A percentile compares a stretch with the other conserved stretches of the same genome.
phyloP scores from a whole-genome alignment of 2,888 invertebrate genomes.

The Gortyna flavago region DNA sequence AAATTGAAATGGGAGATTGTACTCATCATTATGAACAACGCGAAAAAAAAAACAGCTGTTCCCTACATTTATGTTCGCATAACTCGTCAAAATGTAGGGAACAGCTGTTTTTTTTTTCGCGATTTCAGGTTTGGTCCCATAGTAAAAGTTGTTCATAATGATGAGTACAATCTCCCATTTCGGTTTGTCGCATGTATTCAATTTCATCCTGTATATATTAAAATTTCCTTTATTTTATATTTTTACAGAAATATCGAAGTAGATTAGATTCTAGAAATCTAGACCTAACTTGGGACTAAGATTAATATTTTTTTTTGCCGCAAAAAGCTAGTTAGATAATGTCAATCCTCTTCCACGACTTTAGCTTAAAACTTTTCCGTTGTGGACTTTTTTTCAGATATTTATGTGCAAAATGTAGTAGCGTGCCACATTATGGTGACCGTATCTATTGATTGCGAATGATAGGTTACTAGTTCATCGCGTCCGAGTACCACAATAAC shows the following conservation, averaged over 20 bases:
- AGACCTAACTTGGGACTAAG: background rate
- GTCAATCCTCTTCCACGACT: conserved; percentile 4
- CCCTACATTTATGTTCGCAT: no score
- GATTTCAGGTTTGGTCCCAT: no score
- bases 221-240: background rate
- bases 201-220: no score
- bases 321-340: conserved; percentile 31
- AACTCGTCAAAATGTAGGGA: no score
- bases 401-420: conserved; percentile 13
- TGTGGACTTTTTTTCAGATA: background rate
- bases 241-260: background rate
- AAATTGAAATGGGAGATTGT: no score
- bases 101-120: no score
- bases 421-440: conserved; percentile 21
- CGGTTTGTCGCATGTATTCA: no score
- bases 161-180: no score
- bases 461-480: conserved; percentile 51
- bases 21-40: no score
- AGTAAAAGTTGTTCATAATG: no score
- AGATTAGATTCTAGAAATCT: background rate
- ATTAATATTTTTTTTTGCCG: background rate
- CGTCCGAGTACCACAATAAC: conserved; percentile 23
- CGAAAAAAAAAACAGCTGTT: no score
- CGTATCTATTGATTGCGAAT: conserved; percentile 51
- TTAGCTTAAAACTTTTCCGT: background rate